A percentile compares a stretch with the other conserved stretches of the same genome.
These are phyloP conservation scores for Cylas formicarius DNA, from an alignment of 1,140 invertebrate genomes.

Conservation along the genomic window DNA sequence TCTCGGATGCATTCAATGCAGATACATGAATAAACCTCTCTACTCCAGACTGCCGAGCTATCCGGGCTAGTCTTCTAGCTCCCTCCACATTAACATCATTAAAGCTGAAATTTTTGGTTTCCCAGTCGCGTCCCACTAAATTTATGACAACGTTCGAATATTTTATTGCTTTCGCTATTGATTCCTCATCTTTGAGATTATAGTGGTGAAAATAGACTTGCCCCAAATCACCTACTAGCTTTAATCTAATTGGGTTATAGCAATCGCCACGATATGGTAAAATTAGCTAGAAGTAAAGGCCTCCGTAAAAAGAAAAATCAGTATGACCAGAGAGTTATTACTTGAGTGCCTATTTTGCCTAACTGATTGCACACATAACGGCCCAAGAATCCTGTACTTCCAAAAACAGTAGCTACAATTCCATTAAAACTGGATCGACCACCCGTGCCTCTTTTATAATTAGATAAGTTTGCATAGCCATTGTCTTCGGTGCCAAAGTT, in stretches of 20 bases:
- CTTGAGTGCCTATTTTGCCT: slow-evolving; percentile 80
- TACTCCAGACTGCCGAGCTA: slow-evolving; percentile 69
- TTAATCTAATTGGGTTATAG: slow-evolving; percentile 68
- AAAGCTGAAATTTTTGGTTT: slow-evolving; percentile 83
- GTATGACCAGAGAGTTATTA: slow-evolving; percentile 33
- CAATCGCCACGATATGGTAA: slow-evolving; percentile 85
- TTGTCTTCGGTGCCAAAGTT: no score
- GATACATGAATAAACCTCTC: slow-evolving; percentile 82
- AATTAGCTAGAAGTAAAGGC: slow-evolving; percentile 71
- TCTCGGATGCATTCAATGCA: slow-evolving; percentile 59
- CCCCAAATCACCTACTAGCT: slow-evolving; percentile 88
- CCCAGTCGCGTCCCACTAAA: slow-evolving; percentile 83
- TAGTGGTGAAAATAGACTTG: slow-evolving; percentile 90
- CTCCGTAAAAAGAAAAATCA: background rate
- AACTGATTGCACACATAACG: slow-evolving; percentile 78
- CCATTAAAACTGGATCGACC: slow-evolving; percentile 95
- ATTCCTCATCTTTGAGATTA: slow-evolving; percentile 80
- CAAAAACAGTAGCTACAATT: slow-evolving; percentile 95
- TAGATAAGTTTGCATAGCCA: slow-evolving; percentile 50
- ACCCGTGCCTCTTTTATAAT: slow-evolving; percentile 79
- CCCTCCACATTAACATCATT: slow-evolving; percentile 75
- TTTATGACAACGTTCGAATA: slow-evolving; percentile 99
- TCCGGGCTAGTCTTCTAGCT: slow-evolving; percentile 64
- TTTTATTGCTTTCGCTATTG: slow-evolving; percentile 77
- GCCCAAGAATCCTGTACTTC: slow-evolving; percentile 82